A percentile compares a stretch with the other conserved stretches of the same genome.
These are phyloP conservation scores for Pituophis catenifer DNA, from an alignment of 2,113 vertebrate genomes.

Conservation along the genomic window DNA sequence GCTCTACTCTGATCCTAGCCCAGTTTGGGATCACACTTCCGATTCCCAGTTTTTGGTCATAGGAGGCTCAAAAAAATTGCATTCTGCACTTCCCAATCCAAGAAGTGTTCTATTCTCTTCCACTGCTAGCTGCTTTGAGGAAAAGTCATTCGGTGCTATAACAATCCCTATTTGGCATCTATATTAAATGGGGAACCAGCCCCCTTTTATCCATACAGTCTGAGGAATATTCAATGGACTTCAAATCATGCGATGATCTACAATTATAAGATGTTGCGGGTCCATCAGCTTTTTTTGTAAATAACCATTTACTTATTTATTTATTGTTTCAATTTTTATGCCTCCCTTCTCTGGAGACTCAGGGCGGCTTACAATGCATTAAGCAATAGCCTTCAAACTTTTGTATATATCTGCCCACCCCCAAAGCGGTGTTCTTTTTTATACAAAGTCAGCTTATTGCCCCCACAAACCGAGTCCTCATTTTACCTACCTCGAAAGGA, in stretches of 20 bases:
- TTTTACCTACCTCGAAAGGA: too few species aligned
- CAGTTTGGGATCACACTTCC: rapidly evolving
- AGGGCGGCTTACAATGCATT: too few species aligned
- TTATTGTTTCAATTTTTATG: too few species aligned
- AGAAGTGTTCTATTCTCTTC: neutral
- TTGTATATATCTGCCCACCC: too few species aligned
- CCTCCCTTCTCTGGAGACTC: too few species aligned
- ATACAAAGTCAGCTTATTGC: too few species aligned
- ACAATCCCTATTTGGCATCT: neutral
- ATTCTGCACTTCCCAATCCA: neutral
- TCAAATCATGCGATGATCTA: neutral
- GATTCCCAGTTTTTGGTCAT: neutral
- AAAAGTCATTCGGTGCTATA: neutral
- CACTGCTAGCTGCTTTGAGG: neutral
- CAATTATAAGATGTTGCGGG: neutral
- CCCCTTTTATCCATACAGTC: neutral
- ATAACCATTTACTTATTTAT: neutral
- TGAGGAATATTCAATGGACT: neutral
- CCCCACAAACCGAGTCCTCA: too few species aligned
- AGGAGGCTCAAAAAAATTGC: neutral
- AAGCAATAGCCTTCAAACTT: too few species aligned
- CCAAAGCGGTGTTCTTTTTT: too few species aligned
- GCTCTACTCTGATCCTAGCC: neutral
- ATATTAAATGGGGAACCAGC: neutral
- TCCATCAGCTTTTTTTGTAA: neutral